These are phyloP conservation scores for Nylanderia fulva DNA, from an alignment of 1,140 invertebrate genomes.

Conservation along the genomic window DNA sequence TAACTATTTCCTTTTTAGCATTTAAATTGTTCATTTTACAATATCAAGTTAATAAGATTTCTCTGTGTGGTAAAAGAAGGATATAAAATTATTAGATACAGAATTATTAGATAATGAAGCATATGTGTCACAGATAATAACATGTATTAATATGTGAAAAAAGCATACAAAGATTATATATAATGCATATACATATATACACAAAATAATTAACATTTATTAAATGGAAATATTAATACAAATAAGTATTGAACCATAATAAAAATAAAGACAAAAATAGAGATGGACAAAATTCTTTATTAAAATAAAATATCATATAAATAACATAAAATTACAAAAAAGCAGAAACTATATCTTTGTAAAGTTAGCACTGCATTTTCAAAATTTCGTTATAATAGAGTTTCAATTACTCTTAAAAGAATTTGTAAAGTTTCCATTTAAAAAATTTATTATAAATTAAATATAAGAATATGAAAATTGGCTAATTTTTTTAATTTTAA, in stretches of 20 bases:
- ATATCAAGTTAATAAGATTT: neutral
- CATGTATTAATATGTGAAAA: no score
- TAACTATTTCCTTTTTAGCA: neutral
- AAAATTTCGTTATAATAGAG: no score
- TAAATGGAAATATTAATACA: neutral
- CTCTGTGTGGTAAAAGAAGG: slow-evolving; percentile 57
- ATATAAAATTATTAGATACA: neutral
- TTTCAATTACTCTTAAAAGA: no score
- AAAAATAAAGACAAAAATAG: slow-evolving; percentile 13
- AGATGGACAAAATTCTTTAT: neutral
- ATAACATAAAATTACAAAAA: slow-evolving; percentile 34
- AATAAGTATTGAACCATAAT: neutral
- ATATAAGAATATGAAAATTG: no score
- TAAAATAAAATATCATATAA: slow-evolving; percentile 15
- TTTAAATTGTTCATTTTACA: slow-evolving; percentile 15
- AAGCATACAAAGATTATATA: neutral
- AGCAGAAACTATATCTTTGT: slow-evolving; percentile 2
- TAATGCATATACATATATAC: neutral
- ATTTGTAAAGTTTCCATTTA: no score
- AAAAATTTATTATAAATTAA: no score
- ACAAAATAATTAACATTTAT: slow-evolving; percentile 16
- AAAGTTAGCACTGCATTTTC: no score
- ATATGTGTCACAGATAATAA: neutral
- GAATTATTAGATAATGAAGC: neutral
- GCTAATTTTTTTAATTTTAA: no score